A percentile compares a stretch with the other conserved stretches of the same genome.
Evolutionary conservation across 2,888 invertebrate genomes (phyloP).

Genomic region (Drosophila villosipedis): DNA sequence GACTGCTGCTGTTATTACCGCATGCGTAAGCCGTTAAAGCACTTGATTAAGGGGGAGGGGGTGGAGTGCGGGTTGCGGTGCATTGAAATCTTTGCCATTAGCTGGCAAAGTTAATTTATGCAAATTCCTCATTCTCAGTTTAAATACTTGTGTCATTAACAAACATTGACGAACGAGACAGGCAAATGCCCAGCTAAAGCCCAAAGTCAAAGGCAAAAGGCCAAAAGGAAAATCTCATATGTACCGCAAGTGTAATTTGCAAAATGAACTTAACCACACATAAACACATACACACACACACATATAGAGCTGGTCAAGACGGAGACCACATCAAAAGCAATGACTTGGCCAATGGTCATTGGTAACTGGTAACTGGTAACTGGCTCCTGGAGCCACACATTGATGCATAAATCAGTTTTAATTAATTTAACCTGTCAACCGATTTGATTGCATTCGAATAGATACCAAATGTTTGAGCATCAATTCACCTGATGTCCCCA

Average conservation of each 20-base stretch:
- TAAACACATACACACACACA: conserved; percentile 22
- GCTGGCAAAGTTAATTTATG: conserved; percentile 68
- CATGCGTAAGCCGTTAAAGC: conserved; percentile 13
- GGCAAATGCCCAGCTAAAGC: conserved; percentile 12
- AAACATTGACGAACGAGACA: conserved; percentile 40
- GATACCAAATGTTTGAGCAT: conserved; percentile 33
- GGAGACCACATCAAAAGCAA: conserved; percentile 70
- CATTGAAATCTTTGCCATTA: conserved; percentile 37
- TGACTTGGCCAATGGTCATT: conserved; percentile 12
- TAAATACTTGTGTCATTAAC: conserved; percentile 74
- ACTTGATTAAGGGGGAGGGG: not conserved
- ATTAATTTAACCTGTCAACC: conserved; percentile 73
- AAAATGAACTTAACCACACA: conserved; percentile 65
- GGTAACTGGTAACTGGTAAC: not conserved
- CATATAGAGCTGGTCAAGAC: conserved; percentile 52
- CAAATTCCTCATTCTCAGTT: conserved; percentile 66
- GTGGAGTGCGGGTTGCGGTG: not conserved
- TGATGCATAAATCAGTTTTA: conserved; percentile 67
- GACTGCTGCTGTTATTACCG: conserved; percentile 6
- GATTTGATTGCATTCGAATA: conserved; percentile 62
- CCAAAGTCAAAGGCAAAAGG: conserved; percentile 31
- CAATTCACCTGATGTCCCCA: not conserved
- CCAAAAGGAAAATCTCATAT: conserved; percentile 34
- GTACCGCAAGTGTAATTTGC: conserved; percentile 72
- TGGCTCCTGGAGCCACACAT: not conserved